A percentile compares a stretch with the other conserved stretches of the same genome.
Evolutionary conservation across 2,113 vertebrate species (phyloP).

Genomic region (Sterrhoptilus dennistouni): DNA sequence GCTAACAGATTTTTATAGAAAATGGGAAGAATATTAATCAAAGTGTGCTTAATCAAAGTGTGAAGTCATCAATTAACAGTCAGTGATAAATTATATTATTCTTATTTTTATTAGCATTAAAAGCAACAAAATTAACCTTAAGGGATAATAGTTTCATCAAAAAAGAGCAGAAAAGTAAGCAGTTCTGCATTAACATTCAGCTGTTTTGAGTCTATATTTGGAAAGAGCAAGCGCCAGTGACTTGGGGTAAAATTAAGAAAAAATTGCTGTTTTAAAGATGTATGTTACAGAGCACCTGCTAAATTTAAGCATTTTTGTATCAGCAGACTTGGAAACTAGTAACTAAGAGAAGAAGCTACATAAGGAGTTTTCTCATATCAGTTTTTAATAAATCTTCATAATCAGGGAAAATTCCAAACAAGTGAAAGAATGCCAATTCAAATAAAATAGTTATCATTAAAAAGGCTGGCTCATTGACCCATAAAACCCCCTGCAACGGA

Average conservation of each 20-base stretch:
- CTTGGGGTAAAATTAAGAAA: not conserved
- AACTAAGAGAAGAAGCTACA: not conserved
- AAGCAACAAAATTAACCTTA: not conserved
- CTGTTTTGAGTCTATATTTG: not conserved
- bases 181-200: not conserved
- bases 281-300: not conserved
- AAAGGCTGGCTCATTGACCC: not conserved
- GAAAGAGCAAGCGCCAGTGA: not conserved
- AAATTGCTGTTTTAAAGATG: not conserved
- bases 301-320: constrained; percentile 17
- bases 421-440: not conserved
- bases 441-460: not conserved
- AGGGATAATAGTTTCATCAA: not conserved
- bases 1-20: not conserved
- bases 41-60: not conserved
- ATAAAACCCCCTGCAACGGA: not conserved
- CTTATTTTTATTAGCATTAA: not conserved
- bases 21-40: not conserved
- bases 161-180: not conserved
- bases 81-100: not conserved
- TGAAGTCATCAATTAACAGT: not conserved
- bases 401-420: not conserved
- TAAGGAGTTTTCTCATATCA: not conserved
- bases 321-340: not conserved
- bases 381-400: not conserved